Evolutionary conservation across 2,797 vertebrate genomes (phyloP).

Genomic region (Aythya fuligula): DNA sequence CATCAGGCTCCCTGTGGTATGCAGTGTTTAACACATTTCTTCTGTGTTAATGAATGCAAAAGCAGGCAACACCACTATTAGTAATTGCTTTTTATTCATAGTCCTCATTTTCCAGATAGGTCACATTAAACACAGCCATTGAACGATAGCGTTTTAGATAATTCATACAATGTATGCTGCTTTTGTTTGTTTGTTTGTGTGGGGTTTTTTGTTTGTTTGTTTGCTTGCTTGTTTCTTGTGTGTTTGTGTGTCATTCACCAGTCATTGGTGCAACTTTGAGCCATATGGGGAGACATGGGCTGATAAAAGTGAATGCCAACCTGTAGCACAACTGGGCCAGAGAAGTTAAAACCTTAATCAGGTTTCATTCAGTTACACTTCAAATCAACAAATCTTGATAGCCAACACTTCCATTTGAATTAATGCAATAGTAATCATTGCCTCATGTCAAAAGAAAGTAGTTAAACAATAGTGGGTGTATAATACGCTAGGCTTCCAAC

Average conservation of each 20-base stretch:
- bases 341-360: conserved; percentile 77
- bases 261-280: conserved; percentile 85
- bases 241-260: conserved; percentile 79
- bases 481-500: conserved; percentile 81
- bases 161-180: conserved; percentile 90
- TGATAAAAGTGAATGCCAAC: conserved; percentile 81
- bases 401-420: conserved; percentile 84
- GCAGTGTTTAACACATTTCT: conserved; percentile 68
- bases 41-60: conserved; percentile 83
- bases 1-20: conserved; percentile 55
- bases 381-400: conserved; percentile 84
- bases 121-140: conserved; percentile 96
- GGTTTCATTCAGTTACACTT: conserved; percentile 81
- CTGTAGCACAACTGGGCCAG: conserved; percentile 81
- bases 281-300: conserved; percentile 79
- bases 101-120: conserved; percentile 91
- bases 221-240: conserved; percentile 34
- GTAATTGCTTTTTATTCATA: conserved; percentile 89
- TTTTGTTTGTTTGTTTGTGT: conserved; percentile 74
- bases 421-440: conserved; percentile 83
- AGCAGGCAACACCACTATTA: conserved; percentile 84
- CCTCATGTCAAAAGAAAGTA: conserved; percentile 82
- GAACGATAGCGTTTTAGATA: conserved; percentile 93
- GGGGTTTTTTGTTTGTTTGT: conserved; percentile 67
- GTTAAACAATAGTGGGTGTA: conserved; percentile 83